phyloP scores from a whole-genome alignment of 2,888 invertebrate species.

The Xanthostigma xanthostigma region DNA sequence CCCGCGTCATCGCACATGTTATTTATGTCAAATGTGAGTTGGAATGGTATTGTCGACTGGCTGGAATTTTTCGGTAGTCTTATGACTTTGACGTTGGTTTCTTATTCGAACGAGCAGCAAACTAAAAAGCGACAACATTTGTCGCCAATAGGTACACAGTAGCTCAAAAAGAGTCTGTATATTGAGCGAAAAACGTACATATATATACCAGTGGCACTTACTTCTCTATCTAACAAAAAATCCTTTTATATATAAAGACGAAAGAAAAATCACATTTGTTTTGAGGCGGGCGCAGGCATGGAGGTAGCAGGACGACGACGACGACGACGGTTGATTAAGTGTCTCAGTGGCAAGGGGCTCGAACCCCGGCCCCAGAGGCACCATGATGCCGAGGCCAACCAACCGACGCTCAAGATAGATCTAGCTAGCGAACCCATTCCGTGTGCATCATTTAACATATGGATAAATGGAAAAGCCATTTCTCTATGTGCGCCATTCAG shows the following conservation, averaged over 20 bases:
- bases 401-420: conserved; percentile 18
- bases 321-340: conserved; percentile 22
- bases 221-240: conserved; percentile 19
- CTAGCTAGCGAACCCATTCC: conserved; percentile 20
- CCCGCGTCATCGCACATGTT: too few relatives aligned
- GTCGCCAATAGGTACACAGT: conserved; percentile 14
- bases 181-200: too few relatives aligned
- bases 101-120: conserved; percentile 10
- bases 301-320: conserved; percentile 6
- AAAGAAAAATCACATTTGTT: conserved; percentile 28
- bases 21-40: too few relatives aligned
- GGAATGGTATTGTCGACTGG: too few relatives aligned
- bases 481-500: not conserved
- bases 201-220: too few relatives aligned
- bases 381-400: conserved; percentile 2
- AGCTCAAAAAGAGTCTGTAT: too few relatives aligned
- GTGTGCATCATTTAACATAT: conserved; percentile 23
- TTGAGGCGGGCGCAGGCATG: conserved; percentile 22
- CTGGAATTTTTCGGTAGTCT: too few relatives aligned
- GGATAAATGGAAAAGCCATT: conserved; percentile 18
- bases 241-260: conserved; percentile 20
- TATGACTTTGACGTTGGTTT: conserved; percentile 15
- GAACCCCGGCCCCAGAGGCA: conserved; percentile 16
- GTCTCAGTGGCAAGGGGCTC: conserved; percentile 22
- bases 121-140: conserved; percentile 18